Conservation (phyloP, 2,888 invertebrate genomes). For the Crocallis elinguaria region DNA sequence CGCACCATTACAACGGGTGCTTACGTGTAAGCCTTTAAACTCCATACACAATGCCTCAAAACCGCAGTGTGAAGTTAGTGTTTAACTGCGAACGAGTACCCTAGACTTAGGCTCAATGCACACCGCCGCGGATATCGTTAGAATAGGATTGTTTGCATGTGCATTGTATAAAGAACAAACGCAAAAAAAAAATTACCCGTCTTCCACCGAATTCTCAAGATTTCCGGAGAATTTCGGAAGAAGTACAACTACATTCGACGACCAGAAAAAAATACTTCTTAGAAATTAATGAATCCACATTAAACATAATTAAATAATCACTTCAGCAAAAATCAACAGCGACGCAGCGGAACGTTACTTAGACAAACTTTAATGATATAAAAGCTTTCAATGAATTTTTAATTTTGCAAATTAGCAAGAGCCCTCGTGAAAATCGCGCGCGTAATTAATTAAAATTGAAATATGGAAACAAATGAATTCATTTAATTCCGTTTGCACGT, state of each 20-base stretch:
- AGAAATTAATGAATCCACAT: too few relatives aligned
- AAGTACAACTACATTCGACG: too few relatives aligned
- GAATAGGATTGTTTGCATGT: too few relatives aligned
- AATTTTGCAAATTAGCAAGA: too few relatives aligned
- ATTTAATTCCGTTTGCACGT: slow-evolving; percentile 25
- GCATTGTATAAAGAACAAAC: too few relatives aligned
- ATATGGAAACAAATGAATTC: slow-evolving; percentile 59
- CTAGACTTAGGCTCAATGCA: too few relatives aligned
- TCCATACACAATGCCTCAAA: neutral
- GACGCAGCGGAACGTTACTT: slow-evolving; percentile 19
- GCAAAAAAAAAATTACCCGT: too few relatives aligned
- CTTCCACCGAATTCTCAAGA: too few relatives aligned
- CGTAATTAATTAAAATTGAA: slow-evolving; percentile 55
- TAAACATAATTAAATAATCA: neutral
- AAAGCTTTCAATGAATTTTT: slow-evolving; percentile 33
- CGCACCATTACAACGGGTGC: slow-evolving; percentile 1
- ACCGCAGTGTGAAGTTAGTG: neutral
- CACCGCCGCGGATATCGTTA: too few relatives aligned
- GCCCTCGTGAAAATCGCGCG: slow-evolving; percentile 5
- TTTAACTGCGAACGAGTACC: too few relatives aligned
- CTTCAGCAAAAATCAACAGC: slow-evolving; percentile 2
- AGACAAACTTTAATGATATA: slow-evolving; percentile 3
- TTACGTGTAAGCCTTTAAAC: neutral
- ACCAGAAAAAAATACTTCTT: too few relatives aligned
- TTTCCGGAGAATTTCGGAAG: too few relatives aligned